Base-by-base conservation (phyloP, 2,113 vertebrate species). In the Struthidea cinerea region DNA sequence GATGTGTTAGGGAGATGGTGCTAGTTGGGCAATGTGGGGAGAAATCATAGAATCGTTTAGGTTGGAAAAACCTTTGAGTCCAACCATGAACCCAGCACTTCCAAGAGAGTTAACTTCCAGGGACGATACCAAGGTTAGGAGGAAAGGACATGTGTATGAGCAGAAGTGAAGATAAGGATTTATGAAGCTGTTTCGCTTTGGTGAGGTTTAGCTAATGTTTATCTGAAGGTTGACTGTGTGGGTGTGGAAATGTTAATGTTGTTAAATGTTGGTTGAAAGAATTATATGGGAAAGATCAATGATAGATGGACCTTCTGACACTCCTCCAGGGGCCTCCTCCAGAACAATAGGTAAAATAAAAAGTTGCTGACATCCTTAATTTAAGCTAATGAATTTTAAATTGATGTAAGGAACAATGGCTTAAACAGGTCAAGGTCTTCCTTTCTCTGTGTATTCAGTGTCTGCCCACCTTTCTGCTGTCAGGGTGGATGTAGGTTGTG, bases 361-460 rank as follows among this genome's bases (percentile, higher is more conserved):
- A 85, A 94, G 68, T 86, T 94, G 80, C 87, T 90, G 73, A 89
- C 84, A 67, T 84, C 87, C 37, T 71, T 87, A 82, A 87, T 61
- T 75, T 78, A 63, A 86, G 60, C 60, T 86, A 65, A 78, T 93
- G 73, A 78, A 56, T 89, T 90, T 93, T 81, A 86, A 88, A 90
- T 64, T 44, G 73, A 53, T 86, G 68, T 78, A 87, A 96, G 80
- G 68, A 89, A 30, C 63, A 67, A 44, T 44, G 69, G 87, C 78
- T 95, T 93, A 94, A 95, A 50, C 33, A 74, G 94, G 91, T 94
- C 91, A 95, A 89, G 93, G 96, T 80, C 90, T 94, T 74, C 5
- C 57, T 87, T 60, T 32, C 55, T 55, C 24, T 1, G 3, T 71
- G 18, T 42, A 6, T 35, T 78, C 44, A 44, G 16, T 33, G 39